Evolutionary conservation across 2,113 vertebrate genomes (phyloP).

Genomic region (Arenaria interpres): DNA sequence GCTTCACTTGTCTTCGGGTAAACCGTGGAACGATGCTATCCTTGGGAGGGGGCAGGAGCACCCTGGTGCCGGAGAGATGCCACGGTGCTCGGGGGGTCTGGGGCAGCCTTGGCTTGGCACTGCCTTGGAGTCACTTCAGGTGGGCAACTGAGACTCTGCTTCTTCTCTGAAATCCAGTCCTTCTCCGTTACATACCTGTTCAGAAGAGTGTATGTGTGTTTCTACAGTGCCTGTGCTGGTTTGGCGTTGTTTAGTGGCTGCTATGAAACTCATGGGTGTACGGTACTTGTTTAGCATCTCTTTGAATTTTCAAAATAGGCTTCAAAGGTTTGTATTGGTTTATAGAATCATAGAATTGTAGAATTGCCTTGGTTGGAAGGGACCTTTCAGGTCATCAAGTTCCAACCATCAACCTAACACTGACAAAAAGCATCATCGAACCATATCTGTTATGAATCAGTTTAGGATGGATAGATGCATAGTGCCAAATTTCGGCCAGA

Average conservation of each 20-base stretch:
- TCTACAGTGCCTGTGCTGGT: neutral
- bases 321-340: neutral
- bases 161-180: neutral
- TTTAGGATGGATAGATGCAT: neutral
- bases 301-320: neutral
- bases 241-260: neutral
- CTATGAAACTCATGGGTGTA: neutral
- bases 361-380: neutral
- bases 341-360: neutral
- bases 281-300: neutral
- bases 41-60: accelerated
- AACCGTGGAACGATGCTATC: neutral
- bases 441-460: neutral
- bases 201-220: accelerated
- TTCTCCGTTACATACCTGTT: neutral
- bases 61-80: too few relatives aligned
- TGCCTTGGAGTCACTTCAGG: neutral
- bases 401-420: neutral
- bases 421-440: neutral
- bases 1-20: neutral
- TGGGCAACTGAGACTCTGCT: neutral
- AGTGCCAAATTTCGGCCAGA: neutral
- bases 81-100: accelerated
- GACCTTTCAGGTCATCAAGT: neutral
- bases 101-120: neutral